Evolutionary conservation across 1,140 invertebrate species (phyloP), one percentile per base, ranked within the genome.

Genomic region (Drosophila athabasca): DNA sequence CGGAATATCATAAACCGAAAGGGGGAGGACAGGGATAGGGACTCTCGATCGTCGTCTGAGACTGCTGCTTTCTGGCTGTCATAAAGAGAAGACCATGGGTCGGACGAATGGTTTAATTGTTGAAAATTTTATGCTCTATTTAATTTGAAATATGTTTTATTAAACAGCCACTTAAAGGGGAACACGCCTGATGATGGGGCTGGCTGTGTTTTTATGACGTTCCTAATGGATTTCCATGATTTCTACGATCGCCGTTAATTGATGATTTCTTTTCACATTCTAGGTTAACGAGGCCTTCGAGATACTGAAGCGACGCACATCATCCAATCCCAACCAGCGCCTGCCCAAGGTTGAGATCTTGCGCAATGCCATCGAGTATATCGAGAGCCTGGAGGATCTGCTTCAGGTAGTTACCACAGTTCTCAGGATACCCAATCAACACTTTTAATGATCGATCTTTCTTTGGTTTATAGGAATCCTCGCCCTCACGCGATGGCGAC

Each of bases 201-300:
- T 44, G 44, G 35, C 11, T 45, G 43, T 50, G 54, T 50, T 78
- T 87, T 85, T 78, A 85, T 82, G 75, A 64, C 58, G 15, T 66
- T 43, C 65, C 83, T 87, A 87, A 87, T 87, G 79, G 83, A 59
- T 83, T 73, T 89, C 79, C 66, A 75, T 87, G 83, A 79, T 88
- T 77, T 68, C 70, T 55, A 64, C 71, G 62, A 87, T 65, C 44
- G 49, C 57, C 60, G 68, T 82, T 79, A 88, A 83, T 87, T 87
- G 76, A 79, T 74, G 68, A 57, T 60, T 29, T 46, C 71, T 35
- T 67, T 44, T 0, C 4, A 43, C 50, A 67, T 83, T 88, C 50
- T 90, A 97, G 96, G 98, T 99, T 70, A 99, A 99, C 92, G 98
- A 99, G 92, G 98, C 98, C 0, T 99, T 99, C 92, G 98, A 99